A percentile compares a stretch with the other conserved stretches of the same genome.
Evolutionary conservation across 2,888 invertebrate species (phyloP).

Genomic region (Rhagophthalmus giganteus): DNA sequence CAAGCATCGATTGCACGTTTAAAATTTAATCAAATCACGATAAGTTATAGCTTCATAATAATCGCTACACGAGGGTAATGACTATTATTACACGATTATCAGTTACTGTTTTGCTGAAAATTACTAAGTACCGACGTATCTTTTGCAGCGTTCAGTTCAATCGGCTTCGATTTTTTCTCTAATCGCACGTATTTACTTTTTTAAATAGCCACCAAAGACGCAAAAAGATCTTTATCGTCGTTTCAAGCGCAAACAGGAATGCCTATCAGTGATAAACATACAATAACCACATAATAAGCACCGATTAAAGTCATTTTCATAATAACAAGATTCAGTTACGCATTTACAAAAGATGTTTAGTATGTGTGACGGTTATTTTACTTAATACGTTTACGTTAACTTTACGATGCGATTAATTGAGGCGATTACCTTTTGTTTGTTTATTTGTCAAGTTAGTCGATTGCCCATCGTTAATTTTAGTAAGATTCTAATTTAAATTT

Average conservation of each 20-base stretch:
- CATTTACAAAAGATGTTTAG: conserved; percentile 32
- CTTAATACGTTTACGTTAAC: conserved; percentile 38
- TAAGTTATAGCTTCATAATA: conserved; percentile 11
- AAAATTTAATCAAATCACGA: conserved; percentile 10
- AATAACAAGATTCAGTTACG: conserved; percentile 34
- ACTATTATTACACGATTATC: conserved; percentile 21
- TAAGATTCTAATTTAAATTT: too few species aligned
- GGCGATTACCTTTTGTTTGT: too few species aligned
- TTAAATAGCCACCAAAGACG: conserved; percentile 23
- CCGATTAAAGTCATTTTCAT: conserved; percentile 45
- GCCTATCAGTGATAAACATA: conserved; percentile 37
- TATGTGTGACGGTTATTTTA: conserved; percentile 40
- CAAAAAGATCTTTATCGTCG: conserved; percentile 17
- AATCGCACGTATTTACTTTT: conserved; percentile 7
- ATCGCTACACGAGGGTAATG: conserved; percentile 1
- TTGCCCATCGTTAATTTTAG: too few species aligned
- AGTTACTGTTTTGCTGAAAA: conserved; percentile 16
- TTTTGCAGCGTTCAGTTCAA: conserved; percentile 1
- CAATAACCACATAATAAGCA: conserved; percentile 42
- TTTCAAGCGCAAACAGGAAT: conserved; percentile 30
- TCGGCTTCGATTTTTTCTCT: conserved; percentile 1
- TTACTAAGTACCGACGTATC: conserved; percentile 6
- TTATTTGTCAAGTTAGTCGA: too few species aligned
- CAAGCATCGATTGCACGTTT: conserved; percentile 4
- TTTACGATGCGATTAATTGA: too few species aligned